phyloP scores from a whole-genome alignment of 2,888 invertebrate genomes.

The Clanis bilineata region DNA sequence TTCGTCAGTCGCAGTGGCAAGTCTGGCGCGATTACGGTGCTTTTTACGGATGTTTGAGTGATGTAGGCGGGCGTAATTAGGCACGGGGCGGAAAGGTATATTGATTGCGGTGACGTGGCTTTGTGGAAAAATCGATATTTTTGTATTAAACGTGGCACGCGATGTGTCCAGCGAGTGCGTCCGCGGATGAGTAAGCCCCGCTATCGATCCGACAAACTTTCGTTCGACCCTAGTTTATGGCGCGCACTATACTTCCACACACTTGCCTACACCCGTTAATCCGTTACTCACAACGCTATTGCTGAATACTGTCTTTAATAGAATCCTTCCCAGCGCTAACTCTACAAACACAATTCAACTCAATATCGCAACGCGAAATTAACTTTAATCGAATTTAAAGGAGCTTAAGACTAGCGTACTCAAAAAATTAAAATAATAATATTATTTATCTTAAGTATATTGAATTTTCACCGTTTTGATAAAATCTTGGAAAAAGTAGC shows the following conservation, averaged over 20 bases:
- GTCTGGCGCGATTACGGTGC: conserved; percentile 60
- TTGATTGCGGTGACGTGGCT: conserved; percentile 81
- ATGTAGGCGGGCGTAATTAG: conserved; percentile 81
- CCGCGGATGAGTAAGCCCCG: conserved; percentile 68
- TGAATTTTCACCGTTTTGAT: no score
- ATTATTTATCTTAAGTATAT: no score
- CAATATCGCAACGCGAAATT: neutral
- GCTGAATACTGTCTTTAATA: conserved; percentile 45
- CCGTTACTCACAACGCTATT: conserved; percentile 47
- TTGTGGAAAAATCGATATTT: conserved; percentile 80
- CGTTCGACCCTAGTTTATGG: conserved; percentile 72
- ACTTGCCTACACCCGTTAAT: conserved; percentile 47
- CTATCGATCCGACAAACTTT: conserved; percentile 75
- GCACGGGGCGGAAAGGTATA: conserved; percentile 80
- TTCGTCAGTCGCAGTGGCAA: conserved; percentile 49
- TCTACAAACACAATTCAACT: neutral
- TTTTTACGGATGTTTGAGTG: conserved; percentile 75
- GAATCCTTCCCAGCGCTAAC: conserved; percentile 36
- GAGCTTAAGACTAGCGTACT: no score
- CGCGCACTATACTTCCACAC: conserved; percentile 59
- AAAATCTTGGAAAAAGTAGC: no score
- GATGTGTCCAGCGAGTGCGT: conserved; percentile 74
- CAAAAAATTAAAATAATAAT: no score
- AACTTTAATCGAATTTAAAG: neutral
- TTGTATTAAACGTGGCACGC: conserved; percentile 80